Evolutionary conservation across 2,888 invertebrate genomes (phyloP).

Genomic region (Chymomyza caudatula): DNA sequence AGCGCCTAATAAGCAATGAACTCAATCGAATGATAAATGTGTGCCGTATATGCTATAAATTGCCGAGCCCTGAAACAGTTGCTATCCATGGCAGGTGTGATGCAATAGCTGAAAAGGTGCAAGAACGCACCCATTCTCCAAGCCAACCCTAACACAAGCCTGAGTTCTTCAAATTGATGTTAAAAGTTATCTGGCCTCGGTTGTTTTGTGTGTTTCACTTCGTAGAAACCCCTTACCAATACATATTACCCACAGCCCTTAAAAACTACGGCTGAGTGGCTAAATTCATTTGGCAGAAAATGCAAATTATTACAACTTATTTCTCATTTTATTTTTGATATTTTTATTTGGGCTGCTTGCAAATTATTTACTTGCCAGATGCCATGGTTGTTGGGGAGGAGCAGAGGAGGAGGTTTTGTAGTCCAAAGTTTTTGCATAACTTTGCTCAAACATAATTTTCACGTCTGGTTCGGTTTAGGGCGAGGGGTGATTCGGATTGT

Average conservation of each 20-base stretch:
- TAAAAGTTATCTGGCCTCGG: conserved; percentile 57
- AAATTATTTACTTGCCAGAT: conserved; percentile 59
- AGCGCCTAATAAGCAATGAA: no score
- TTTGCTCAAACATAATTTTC: conserved; percentile 48
- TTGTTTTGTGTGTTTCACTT: conserved; percentile 2
- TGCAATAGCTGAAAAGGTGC: conserved; percentile 8
- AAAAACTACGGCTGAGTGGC: conserved; percentile 48
- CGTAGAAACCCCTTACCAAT: not conserved
- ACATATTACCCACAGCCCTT: not conserved
- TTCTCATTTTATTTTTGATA: conserved; percentile 52
- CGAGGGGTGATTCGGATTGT: no score
- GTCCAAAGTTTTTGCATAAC: conserved; percentile 49
- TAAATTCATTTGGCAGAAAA: conserved; percentile 71
- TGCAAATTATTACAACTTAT: conserved; percentile 70
- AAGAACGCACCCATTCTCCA: not conserved
- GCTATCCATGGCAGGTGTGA: not conserved
- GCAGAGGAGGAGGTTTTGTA: conserved; percentile 12
- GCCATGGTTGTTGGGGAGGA: not conserved
- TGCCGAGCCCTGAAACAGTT: not conserved
- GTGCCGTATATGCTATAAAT: no score
- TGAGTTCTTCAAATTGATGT: conserved; percentile 57
- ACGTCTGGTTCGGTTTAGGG: conserved; percentile 16
- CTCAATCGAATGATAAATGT: no score
- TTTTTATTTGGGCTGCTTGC: conserved; percentile 33
- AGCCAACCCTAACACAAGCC: not conserved